Evolutionary conservation across 2,113 vertebrate species (phyloP), one percentile per base, ranked within the genome.

Genomic region (Chionodraco myersi): DNA sequence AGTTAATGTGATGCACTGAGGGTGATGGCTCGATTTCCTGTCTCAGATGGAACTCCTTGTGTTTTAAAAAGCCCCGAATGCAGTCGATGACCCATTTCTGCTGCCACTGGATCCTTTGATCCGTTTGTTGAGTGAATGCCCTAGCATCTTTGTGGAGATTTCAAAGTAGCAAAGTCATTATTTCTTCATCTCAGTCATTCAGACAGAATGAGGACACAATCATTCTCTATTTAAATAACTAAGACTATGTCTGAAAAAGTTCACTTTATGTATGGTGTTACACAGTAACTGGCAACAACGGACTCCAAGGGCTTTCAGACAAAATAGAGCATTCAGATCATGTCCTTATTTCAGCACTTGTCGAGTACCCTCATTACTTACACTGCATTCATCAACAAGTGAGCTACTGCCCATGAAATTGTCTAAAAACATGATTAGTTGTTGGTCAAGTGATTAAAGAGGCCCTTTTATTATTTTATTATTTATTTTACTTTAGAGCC

Each of bases 171-270:
- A 44, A 59, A 56, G 74, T 90, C 82, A 88, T 91, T 89, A 86
- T 89, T 87, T 91, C 64, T 88, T 86, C 74, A 86, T 91, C 72
- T 90, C 83, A 64, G 78, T 90, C 82, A 90, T 80, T 75, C 70
- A 86, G 86, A 91, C 82, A 88, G 89, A 92, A 91, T 86, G 86
- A 83, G 86, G 86, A 91, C 86, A 73, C 71, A 83, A 67, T 87
- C 59, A 59, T 63, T 72, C 47, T 78, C 72, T 77, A 69, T 86
- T 89, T 85, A 84, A 92, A 88, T 79, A 89, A 84, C 47, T 74
- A 68, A 79, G 63, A 80, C 66, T 48, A 83, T 48, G 66, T 70
- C 71, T 76, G 54, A 57, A 79, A 84, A 79, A 75, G 64, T 45
- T 84, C 45, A 26, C 77, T 88, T 60, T 62, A 66, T 65, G 62